Conservation (phyloP, 2,797 vertebrate genomes). For the Schizothorax lantsangensis region DNA sequence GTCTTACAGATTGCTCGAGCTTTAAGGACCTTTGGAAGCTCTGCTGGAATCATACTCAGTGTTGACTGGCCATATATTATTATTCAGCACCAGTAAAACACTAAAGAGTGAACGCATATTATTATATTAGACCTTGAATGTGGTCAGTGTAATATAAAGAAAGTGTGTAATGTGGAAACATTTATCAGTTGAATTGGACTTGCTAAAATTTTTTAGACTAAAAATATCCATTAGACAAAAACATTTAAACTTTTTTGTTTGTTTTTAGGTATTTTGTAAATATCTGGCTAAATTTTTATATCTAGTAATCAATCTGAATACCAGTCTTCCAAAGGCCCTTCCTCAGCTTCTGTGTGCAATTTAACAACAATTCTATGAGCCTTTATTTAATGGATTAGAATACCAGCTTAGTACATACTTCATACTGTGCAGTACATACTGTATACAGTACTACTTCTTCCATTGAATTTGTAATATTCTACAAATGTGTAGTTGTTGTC, state of each 20-base stretch:
- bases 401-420: slow-evolving; percentile 23
- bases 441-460: background rate
- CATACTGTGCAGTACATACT: background rate
- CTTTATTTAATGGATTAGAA: slow-evolving; percentile 20
- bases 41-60: slow-evolving; percentile 40
- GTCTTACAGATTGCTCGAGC: slow-evolving; percentile 34
- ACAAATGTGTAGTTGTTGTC: too few relatives aligned
- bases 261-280: background rate
- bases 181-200: background rate
- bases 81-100: slow-evolving; percentile 32
- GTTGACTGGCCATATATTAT: slow-evolving; percentile 18
- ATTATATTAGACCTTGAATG: background rate
- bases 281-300: background rate
- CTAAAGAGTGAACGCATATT: background rate
- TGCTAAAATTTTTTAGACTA: too few relatives aligned
- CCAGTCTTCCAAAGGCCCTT: slow-evolving; percentile 22
- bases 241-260: background rate
- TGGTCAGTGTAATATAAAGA: background rate
- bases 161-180: background rate
- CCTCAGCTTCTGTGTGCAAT: background rate
- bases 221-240: background rate
- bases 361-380: background rate
- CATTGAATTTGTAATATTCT: background rate
- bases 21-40: slow-evolving; percentile 63
- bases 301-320: background rate